Evolutionary conservation across 2,888 invertebrate species (phyloP).

Genomic region (Prenolepis imparis): DNA sequence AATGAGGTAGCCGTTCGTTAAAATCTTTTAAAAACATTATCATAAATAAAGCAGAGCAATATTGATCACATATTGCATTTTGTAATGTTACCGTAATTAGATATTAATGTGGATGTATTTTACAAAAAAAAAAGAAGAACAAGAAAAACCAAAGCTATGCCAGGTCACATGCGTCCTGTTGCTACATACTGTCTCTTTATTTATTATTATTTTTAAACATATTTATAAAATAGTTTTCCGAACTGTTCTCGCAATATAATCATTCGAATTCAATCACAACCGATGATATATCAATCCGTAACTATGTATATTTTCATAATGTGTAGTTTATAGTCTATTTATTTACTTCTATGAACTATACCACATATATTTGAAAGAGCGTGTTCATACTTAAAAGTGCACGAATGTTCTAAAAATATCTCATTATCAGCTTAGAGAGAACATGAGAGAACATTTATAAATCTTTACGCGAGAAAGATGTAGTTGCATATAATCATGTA

Average conservation of each 20-base stretch:
- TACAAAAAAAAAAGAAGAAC: constrained; percentile 55
- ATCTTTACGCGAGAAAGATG: constrained; percentile 41
- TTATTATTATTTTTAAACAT: constrained; percentile 71
- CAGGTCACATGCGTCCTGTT: constrained; percentile 66
- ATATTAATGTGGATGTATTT: constrained; percentile 73
- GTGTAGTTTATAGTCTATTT: constrained; percentile 69
- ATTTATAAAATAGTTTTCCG: constrained; percentile 66
- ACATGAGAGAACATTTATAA: constrained; percentile 58
- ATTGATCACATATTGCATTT: constrained; percentile 79
- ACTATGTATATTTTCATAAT: constrained; percentile 59
- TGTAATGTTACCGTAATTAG: constrained; percentile 80
- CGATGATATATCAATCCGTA: constrained; percentile 41
- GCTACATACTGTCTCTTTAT: constrained; percentile 72
- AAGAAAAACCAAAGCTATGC: constrained; percentile 75
- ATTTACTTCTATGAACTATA: constrained; percentile 64
- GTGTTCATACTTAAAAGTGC: constrained; percentile 11
- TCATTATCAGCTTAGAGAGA: constrained; percentile 26
- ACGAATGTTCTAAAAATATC: constrained; percentile 37
- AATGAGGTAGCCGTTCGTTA: constrained; percentile 83
- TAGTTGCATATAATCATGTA: constrained; percentile 48
- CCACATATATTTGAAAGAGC: constrained; percentile 32
- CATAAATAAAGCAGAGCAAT: constrained; percentile 78
- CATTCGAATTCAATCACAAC: constrained; percentile 55
- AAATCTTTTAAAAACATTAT: constrained; percentile 67
- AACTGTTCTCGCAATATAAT: constrained; percentile 50